Evolutionary conservation across 2,113 vertebrate species (phyloP).

Genomic region (Mesoclemmys tuberculata): DNA sequence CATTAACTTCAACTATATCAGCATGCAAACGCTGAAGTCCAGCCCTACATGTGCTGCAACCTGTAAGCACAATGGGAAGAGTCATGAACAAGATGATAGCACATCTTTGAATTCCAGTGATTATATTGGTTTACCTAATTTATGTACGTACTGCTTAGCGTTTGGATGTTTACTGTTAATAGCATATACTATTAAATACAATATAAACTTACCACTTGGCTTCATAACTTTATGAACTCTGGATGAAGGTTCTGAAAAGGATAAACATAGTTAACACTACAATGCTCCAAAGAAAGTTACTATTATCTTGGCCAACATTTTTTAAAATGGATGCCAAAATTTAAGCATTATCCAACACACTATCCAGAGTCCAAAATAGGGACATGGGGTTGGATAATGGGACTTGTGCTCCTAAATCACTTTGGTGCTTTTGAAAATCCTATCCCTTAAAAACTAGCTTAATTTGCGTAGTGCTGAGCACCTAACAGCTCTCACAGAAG

Average conservation of each 20-base stretch:
- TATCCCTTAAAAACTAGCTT: neutral
- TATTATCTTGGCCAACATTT: neutral
- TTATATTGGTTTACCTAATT: neutral
- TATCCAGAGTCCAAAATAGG: neutral
- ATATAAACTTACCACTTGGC: slow-evolving; percentile 83
- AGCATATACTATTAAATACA: neutral
- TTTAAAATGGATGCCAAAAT: neutral
- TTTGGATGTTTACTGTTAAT: neutral
- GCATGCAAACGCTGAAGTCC: neutral
- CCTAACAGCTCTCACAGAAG: neutral
- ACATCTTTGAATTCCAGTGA: neutral
- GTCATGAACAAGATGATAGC: neutral
- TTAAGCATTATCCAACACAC: neutral
- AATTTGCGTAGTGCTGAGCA: neutral
- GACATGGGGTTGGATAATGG: neutral
- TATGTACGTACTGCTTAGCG: neutral
- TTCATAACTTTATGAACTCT: slow-evolving; percentile 92
- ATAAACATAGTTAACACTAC: slow-evolving; percentile 29
- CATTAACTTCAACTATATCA: neutral
- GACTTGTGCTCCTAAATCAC: neutral
- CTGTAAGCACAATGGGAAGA: neutral
- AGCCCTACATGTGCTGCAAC: neutral
- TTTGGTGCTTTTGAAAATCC: neutral
- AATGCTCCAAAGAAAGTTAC: neutral
- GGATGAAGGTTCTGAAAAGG: slow-evolving; percentile 89